Evolutionary conservation across 2,113 vertebrate species (phyloP), one percentile per base, ranked within the genome.

Genomic region (Oreotrochilus melanogaster): DNA sequence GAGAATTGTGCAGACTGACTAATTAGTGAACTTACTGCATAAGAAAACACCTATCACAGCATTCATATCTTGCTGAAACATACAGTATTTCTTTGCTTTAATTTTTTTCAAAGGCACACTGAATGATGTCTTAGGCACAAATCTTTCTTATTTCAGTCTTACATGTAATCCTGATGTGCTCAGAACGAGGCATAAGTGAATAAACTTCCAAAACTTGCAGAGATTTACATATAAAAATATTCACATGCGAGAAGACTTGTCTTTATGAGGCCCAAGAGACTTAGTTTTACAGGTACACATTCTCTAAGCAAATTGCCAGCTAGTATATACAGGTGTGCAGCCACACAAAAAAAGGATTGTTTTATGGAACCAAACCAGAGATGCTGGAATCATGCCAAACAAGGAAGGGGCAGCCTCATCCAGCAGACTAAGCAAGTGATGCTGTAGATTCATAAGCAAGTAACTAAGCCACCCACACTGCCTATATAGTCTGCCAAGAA

Each of bases 381-480:
- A 78, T 70, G 37, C 56, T 95, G 85, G 93, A 96, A 75, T 50
- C 24, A 6, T 65, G 89, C 84, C 93, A 93, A 80, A 72, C 78
- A 89, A 83, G 85, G 39, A 83, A 94, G 92, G 86, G 94, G 75
- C 91, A 95, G 79, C 73, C 90, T 74, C 73, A 95, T 60, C 75
- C 88, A 73, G 75, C 74, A 95, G 90, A 75, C 85, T 73, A 89
- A 89, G 78, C 74, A 96, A 97, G 69, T 43, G 76, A 88, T 87
- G 82, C 66, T 78, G 6, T 39, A 86, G 74, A 89, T 91, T 90
- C 86, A 95, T 39, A 73, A 87, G 92, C 78, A 93, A 96, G 92
- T 78, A 89, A 86, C 92, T 91, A 50, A 96, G 78, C 76, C 89
- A 94, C 95, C 97, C 91, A 97, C 95, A 48, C 24, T 90, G 47